These are phyloP conservation scores for Opisthocomus hoazin DNA, from an alignment of 2,113 vertebrate genomes.

Conservation along the genomic window DNA sequence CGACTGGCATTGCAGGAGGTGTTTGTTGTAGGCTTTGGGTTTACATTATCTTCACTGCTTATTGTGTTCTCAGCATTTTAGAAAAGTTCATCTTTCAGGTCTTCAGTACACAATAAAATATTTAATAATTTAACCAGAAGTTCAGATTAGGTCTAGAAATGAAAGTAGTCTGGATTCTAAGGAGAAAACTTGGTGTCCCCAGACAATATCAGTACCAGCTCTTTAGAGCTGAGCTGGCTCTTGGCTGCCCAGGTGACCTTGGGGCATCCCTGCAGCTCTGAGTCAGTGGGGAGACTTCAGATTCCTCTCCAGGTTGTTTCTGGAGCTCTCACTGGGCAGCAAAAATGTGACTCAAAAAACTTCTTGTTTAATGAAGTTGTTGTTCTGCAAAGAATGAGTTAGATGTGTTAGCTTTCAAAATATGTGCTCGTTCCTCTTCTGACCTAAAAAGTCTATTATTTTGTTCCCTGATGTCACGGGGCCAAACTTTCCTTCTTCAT, in stretches of 20 bases:
- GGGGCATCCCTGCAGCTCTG: not conserved
- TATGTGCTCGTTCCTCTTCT: not conserved
- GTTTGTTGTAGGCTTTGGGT: rapidly evolving
- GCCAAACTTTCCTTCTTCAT: not conserved
- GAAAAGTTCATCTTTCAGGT: not conserved
- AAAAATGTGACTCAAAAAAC: not conserved
- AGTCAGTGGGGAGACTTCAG: not conserved
- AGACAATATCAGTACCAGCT: not conserved
- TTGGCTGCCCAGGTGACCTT: not conserved
- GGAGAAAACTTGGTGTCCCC: not conserved
- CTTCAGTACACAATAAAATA: not conserved
- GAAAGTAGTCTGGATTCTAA: not conserved
- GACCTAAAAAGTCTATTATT: not conserved
- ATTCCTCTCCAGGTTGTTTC: not conserved
- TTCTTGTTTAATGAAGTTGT: not conserved
- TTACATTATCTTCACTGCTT: rapidly evolving
- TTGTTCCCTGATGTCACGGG: not conserved
- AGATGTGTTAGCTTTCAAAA: not conserved
- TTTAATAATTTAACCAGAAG: not conserved
- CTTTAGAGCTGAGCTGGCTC: not conserved
- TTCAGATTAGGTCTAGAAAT: not conserved
- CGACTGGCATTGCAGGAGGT: not conserved
- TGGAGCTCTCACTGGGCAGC: not conserved
- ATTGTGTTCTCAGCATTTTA: not conserved
- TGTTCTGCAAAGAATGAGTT: not conserved